Percentiles rank a stretch among this genome's conserved stretches.
Evolutionary conservation across 2,113 vertebrate species (phyloP).

Genomic region (Elanoides forficatus): DNA sequence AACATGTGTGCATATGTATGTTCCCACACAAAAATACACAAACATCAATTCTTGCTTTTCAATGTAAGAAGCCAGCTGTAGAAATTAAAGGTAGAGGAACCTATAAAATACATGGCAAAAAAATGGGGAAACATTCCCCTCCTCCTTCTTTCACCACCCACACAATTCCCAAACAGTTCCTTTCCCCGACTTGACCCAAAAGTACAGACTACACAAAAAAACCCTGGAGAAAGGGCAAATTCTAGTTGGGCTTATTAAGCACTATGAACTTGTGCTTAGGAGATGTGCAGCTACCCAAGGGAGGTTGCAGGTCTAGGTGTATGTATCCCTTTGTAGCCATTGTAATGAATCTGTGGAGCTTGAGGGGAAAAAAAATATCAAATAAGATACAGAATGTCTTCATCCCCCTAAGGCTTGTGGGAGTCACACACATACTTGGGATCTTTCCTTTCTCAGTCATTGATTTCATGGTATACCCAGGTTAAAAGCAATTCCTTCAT

Average conservation of each 20-base stretch:
- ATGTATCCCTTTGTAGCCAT: not conserved
- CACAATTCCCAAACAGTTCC: not conserved
- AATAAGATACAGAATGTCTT: not conserved
- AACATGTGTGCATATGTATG: not conserved
- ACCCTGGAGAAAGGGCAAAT: not conserved
- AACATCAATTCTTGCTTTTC: not conserved
- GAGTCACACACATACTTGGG: not conserved
- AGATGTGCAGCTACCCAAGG: not conserved
- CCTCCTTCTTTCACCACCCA: not conserved
- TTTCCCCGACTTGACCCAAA: not conserved
- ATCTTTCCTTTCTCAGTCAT: not conserved
- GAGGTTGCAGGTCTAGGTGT: not conserved
- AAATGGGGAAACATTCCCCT: not conserved
- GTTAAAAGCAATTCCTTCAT: not conserved
- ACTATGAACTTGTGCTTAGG: not conserved
- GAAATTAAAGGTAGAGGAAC: not conserved
- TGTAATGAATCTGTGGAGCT: not conserved
- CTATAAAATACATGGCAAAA: not conserved
- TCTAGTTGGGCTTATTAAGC: not conserved
- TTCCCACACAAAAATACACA: not conserved
- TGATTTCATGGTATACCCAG: not conserved
- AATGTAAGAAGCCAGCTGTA: not conserved
- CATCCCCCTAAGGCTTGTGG: not conserved
- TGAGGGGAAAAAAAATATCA: not conserved
- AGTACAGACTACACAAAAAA: not conserved